A percentile compares a stretch with the other conserved stretches of the same genome.
These are phyloP conservation scores for Baronia brevicornis DNA, from an alignment of 2,888 invertebrate species.

Conservation along the genomic window DNA sequence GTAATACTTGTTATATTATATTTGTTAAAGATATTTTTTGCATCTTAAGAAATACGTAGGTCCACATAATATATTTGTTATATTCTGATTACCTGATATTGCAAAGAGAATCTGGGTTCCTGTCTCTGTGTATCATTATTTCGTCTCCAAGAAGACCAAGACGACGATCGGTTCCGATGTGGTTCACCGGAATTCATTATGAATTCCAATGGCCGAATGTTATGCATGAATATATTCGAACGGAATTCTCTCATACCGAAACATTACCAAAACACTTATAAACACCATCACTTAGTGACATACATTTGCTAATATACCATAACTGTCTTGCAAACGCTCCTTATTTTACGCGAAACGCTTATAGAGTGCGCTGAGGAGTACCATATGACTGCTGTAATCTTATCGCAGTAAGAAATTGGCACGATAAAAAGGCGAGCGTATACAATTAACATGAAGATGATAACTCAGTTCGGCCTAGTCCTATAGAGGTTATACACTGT, in stretches of 20 bases:
- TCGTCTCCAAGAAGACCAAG: conserved; percentile 49
- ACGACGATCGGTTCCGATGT: conserved; percentile 51
- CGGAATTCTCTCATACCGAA: conserved; percentile 54
- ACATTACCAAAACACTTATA: conserved; percentile 26
- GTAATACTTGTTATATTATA: neutral
- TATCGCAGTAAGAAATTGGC: conserved; percentile 54
- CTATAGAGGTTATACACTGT: conserved; percentile 35
- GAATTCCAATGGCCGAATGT: conserved; percentile 42
- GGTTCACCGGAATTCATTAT: conserved; percentile 27
- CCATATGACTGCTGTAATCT: conserved; percentile 67
- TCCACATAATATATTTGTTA: too few relatives aligned
- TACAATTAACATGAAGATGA: conserved; percentile 58
- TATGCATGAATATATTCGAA: conserved; percentile 45
- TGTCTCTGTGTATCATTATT: conserved; percentile 39
- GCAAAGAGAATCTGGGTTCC: conserved; percentile 59
- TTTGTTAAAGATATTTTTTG: conserved; percentile 1
- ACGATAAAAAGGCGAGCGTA: conserved; percentile 58
- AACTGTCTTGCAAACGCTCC: conserved; percentile 24
- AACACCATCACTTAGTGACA: conserved; percentile 47
- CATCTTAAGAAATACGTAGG: neutral
- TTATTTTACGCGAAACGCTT: conserved; percentile 23
- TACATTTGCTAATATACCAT: conserved; percentile 17
- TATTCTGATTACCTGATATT: conserved; percentile 55
- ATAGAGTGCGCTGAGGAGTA: conserved; percentile 37
- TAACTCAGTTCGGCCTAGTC: conserved; percentile 48